Percentiles rank a stretch among this genome's conserved stretches.
phyloP scores from a whole-genome alignment of 2,888 invertebrate species.

The Drosophila falleni region DNA sequence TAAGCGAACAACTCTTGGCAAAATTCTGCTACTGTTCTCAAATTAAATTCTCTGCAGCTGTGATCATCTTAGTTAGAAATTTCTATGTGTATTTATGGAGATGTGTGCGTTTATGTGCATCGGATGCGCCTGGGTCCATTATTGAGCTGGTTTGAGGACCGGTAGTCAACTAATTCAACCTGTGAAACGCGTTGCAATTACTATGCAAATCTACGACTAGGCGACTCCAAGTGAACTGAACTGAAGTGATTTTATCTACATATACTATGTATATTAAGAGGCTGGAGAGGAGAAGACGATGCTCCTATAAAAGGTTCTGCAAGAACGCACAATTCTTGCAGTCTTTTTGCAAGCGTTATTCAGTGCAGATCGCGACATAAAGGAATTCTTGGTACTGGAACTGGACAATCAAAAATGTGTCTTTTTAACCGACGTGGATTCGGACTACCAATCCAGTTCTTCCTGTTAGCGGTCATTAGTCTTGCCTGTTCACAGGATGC shows the following conservation, averaged over 20 bases:
- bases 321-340: slow-evolving; percentile 28
- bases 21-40: background rate
- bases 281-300: slow-evolving; percentile 1
- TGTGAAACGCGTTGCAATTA: slow-evolving; percentile 42
- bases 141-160: slow-evolving; percentile 38
- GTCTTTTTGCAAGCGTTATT: slow-evolving; percentile 43
- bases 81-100: background rate
- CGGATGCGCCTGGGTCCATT: slow-evolving; percentile 30
- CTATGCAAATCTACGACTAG: slow-evolving; percentile 51
- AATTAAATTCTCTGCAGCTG: background rate
- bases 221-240: slow-evolving; percentile 16
- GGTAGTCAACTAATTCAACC: slow-evolving; percentile 19
- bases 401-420: slow-evolving; percentile 19
- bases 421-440: slow-evolving; percentile 5
- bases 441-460: slow-evolving; percentile 14
- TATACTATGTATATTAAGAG: slow-evolving; percentile 5
- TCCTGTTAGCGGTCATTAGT: slow-evolving; percentile 25
- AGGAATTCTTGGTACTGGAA: background rate
- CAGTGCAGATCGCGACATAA: slow-evolving; percentile 23
- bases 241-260: slow-evolving; percentile 42
- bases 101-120: slow-evolving; percentile 2
- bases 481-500: slow-evolving; percentile 17
- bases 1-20: too few relatives aligned
- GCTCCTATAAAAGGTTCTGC: slow-evolving; percentile 57
- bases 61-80: slow-evolving; percentile 1